A percentile compares a stretch with the other conserved stretches of the same genome.
These are phyloP conservation scores for Oreohelix idahoensis DNA, from an alignment of 1,140 invertebrate genomes.

Conservation along the genomic window DNA sequence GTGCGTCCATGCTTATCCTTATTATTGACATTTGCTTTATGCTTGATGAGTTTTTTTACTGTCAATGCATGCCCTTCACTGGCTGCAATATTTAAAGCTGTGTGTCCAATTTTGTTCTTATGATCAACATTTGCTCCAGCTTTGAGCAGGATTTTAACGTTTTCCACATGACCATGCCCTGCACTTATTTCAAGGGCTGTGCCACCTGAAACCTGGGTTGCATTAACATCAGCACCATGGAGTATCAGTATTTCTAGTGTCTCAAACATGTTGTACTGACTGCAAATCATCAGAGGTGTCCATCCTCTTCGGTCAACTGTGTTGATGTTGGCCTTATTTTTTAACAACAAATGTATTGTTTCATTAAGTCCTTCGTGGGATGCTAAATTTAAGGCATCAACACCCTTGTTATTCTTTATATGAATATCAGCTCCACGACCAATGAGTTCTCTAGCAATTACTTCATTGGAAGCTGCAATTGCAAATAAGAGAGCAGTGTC, in stretches of 20 bases:
- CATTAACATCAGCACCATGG: slow-evolving; percentile 23
- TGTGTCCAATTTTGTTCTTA: slow-evolving; percentile 12
- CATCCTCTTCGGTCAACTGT: background rate
- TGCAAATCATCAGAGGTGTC: slow-evolving; percentile 24
- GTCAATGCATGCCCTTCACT: background rate
- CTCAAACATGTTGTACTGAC: slow-evolving; percentile 10
- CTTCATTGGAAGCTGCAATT: background rate
- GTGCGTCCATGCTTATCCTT: slow-evolving; percentile 21
- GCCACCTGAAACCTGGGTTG: slow-evolving; percentile 21
- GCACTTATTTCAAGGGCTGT: slow-evolving; percentile 27
- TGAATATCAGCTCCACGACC: slow-evolving; percentile 24
- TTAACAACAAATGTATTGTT: background rate
- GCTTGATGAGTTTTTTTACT: slow-evolving; percentile 13
- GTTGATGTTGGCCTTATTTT: background rate
- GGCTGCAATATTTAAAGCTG: slow-evolving; percentile 20
- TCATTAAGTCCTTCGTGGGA: slow-evolving; percentile 1
- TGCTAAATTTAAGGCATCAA: slow-evolving; percentile 8
- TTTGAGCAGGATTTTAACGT: slow-evolving; percentile 7
- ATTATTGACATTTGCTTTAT: background rate
- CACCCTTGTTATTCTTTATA: slow-evolving; percentile 9
- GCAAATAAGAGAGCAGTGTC: background rate
- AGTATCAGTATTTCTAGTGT: background rate
- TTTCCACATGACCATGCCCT: slow-evolving; percentile 27
- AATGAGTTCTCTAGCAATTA: background rate
- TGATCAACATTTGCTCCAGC: slow-evolving; percentile 24